Evolutionary conservation across 2,113 vertebrate genomes (phyloP).

Genomic region (Seriola dumerili): DNA sequence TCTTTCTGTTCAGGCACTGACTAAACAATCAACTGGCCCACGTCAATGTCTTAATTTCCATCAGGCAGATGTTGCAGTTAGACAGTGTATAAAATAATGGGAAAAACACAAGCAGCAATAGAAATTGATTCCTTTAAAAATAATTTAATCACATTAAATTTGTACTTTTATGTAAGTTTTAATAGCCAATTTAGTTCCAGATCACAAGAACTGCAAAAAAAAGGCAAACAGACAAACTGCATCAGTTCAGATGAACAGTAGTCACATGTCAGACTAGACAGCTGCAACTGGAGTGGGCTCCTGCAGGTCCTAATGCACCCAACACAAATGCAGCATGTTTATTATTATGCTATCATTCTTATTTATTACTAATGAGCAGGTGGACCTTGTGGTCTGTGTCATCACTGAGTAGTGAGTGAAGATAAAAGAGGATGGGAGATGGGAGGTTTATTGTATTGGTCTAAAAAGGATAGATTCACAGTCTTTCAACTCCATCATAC

Average conservation of each 20-base stretch:
- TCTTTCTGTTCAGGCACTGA: constrained; percentile 1
- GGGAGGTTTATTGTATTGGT: too few species aligned
- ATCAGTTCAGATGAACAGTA: not conserved
- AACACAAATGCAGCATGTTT: not conserved
- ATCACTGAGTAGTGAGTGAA: not conserved
- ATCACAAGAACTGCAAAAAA: not conserved
- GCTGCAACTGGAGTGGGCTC: not conserved
- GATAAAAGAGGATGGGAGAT: not conserved
- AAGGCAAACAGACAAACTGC: not conserved
- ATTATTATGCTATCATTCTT: too few species aligned
- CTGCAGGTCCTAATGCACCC: not conserved
- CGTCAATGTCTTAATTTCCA: constrained; percentile 9
- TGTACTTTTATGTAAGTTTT: not conserved
- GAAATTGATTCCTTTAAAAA: not conserved
- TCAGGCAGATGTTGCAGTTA: not conserved
- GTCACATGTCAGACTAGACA: not conserved
- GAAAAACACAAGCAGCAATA: not conserved
- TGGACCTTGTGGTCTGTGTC: not conserved
- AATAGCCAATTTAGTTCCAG: constrained; percentile 1
- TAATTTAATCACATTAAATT: not conserved
- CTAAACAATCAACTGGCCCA: constrained; percentile 19
- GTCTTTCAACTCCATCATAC: too few species aligned
- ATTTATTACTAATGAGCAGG: not conserved
- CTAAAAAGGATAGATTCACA: too few species aligned
- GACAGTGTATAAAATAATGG: not conserved